These are phyloP conservation scores for Lasioglossum oenotherae DNA, from an alignment of 2,888 invertebrate species.

Conservation along the genomic window DNA sequence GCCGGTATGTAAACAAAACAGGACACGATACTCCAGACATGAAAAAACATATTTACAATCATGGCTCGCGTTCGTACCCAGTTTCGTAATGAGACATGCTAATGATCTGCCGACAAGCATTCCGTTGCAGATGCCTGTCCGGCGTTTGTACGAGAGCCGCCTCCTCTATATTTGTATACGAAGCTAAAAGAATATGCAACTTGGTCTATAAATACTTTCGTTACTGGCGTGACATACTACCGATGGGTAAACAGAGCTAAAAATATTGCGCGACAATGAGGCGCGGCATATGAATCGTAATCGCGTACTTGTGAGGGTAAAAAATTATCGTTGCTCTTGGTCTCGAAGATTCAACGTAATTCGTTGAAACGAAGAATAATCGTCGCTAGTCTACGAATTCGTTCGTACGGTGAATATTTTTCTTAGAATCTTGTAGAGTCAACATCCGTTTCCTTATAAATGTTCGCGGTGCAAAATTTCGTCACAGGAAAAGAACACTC, in stretches of 20 bases:
- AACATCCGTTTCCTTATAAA: neutral
- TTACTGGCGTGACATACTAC: constrained; percentile 4
- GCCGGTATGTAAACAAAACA: neutral
- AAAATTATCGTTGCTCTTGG: neutral
- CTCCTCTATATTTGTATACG: neutral
- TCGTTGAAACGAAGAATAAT: neutral
- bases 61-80: neutral
- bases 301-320: neutral
- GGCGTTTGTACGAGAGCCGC: neutral
- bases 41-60: constrained; percentile 39
- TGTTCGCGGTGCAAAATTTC: neutral
- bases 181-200: neutral
- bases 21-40: neutral
- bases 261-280: constrained; percentile 13
- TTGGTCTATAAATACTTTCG: constrained; percentile 32
- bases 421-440: neutral
- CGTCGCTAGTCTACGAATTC: neutral
- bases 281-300: neutral
- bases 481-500: neutral
- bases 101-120: constrained; percentile 11
- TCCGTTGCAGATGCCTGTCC: neutral
- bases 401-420: neutral
- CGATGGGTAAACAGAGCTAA: constrained; percentile 4
- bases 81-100: constrained; percentile 26
- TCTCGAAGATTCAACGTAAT: neutral